A percentile compares a stretch with the other conserved stretches of the same genome.
These are phyloP conservation scores for Desmodus rotundus DNA, from an alignment of 2,113 vertebrate species.

Conservation along the genomic window DNA sequence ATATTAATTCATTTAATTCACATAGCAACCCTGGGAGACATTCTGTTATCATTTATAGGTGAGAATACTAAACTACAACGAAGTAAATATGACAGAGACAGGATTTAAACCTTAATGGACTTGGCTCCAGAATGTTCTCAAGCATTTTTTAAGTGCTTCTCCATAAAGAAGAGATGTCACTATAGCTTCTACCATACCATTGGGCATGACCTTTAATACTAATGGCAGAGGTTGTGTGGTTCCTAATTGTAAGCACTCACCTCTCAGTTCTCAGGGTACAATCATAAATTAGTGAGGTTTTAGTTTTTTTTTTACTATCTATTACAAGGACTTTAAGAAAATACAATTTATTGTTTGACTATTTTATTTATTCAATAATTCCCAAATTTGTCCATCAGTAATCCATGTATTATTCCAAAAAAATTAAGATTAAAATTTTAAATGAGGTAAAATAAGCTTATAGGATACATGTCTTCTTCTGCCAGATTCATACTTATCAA, in stretches of 20 bases:
- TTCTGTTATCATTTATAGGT: neutral
- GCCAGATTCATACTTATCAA: neutral
- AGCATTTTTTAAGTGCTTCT: neutral
- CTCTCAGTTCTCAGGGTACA: neutral
- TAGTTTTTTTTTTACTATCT: neutral
- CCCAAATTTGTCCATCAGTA: neutral
- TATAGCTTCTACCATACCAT: neutral
- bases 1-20: neutral
- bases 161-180: neutral
- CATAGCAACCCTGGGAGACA: neutral
- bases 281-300: neutral
- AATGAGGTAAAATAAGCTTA: neutral
- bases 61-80: neutral
- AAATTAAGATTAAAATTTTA: neutral
- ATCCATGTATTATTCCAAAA: neutral
- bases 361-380: neutral
- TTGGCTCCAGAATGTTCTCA: neutral
- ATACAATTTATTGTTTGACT: neutral
- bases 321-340: neutral
- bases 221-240: neutral
- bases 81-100: neutral
- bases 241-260: neutral
- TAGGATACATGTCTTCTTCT: neutral
- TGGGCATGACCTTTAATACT: neutral
- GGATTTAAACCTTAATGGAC: neutral